These are phyloP conservation scores for Polyommatus icarus DNA, from an alignment of 2,888 invertebrate genomes.

Conservation along the genomic window DNA sequence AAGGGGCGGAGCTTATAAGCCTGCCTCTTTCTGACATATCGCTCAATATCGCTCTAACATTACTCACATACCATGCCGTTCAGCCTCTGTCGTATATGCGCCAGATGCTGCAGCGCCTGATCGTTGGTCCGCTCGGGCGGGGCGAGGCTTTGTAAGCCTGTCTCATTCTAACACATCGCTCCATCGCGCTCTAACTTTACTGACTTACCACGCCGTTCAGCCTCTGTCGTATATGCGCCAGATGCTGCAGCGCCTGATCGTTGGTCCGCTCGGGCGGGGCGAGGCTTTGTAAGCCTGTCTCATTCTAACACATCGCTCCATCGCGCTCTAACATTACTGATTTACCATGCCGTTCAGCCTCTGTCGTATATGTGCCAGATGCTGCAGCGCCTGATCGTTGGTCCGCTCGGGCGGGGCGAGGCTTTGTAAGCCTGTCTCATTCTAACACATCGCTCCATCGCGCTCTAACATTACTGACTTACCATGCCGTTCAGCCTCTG, in stretches of 20 bases:
- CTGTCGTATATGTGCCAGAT: conserved; percentile 84
- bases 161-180: conserved; percentile 64
- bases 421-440: conserved; percentile 35
- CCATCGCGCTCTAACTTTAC: conserved; percentile 62
- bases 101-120: conserved; percentile 81
- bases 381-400: conserved; percentile 59
- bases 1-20: background rate
- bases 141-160: conserved; percentile 83
- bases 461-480: conserved; percentile 45
- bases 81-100: conserved; percentile 89
- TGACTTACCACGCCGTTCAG: too few species aligned
- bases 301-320: too few species aligned
- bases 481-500: conserved; percentile 90
- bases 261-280: conserved; percentile 42
- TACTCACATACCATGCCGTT: conserved; percentile 84
- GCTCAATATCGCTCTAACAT: background rate
- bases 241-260: too few species aligned
- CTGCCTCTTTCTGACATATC: background rate
- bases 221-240: too few species aligned
- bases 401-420: conserved; percentile 55
- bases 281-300: conserved; percentile 43
- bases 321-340: too few species aligned
- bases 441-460: background rate
- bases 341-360: too few species aligned
- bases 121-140: too few species aligned